Base-by-base conservation (phyloP, 2,888 invertebrate genomes). In the Limnephilus marmoratus region DNA sequence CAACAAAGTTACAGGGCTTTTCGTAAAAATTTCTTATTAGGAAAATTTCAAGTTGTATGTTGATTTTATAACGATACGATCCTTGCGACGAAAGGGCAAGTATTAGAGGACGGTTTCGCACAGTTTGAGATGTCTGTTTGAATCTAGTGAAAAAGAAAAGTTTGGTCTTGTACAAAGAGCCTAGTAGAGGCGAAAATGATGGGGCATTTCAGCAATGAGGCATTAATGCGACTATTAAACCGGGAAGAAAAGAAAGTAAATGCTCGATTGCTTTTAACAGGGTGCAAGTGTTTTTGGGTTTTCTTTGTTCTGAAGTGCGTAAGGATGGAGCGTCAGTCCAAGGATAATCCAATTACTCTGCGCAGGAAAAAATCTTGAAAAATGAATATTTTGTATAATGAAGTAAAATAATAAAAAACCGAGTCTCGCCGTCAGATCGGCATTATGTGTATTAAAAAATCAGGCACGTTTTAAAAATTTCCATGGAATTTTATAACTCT, bases 151-250 rank as follows among this genome's bases (percentile, higher is more conserved):
- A 87, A 87, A 87, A 87, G 31, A 53, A 87, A 87, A 34, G 87
- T 87, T 87, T 31, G 53, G 53, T 37, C 29, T 87, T 87, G 31
- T 53, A 87, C 37, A 68, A 87, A 86, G 87, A 68, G 9, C 53
- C 68, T 68, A 87, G 87, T 87, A 29, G 68, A 87, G 53, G 53
- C 87, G 87, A 87, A 87, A 87, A 87, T 87, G 87, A 87, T 53
- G 87, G 53, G 87, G 87, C 87, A 87, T 87, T 87, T 87, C 87
- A 87, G 87, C 87, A 87, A 87, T 34, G 87, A 87, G 87, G 87
- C 87, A 87, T 87, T 87, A 87, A 87, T 68, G 68, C 87, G 87
- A 68, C 87, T 87, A 87, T 87, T 87, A 87, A 87, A 68, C 87
- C 1, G 68, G 68, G 34, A 87, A 87, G 87, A 87, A 87, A 87